These are phyloP conservation scores for Acronicta alni DNA, from an alignment of 2,888 invertebrate species.

Conservation along the genomic window DNA sequence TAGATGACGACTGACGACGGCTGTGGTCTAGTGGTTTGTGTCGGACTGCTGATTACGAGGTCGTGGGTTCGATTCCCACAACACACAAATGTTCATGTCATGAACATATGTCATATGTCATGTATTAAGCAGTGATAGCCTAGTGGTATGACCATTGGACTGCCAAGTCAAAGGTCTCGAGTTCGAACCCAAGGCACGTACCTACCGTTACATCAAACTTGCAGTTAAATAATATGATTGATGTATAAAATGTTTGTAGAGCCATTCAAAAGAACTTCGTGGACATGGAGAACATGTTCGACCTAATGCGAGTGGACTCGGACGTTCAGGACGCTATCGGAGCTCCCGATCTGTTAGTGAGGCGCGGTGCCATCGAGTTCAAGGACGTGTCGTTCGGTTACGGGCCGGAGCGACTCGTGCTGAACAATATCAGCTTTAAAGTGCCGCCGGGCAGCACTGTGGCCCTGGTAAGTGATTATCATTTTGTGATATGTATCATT, in stretches of 20 bases:
- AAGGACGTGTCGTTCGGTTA: slow-evolving; percentile 97
- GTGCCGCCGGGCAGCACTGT: slow-evolving; percentile 96
- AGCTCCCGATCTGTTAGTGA: slow-evolving; percentile 92
- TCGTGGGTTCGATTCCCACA: no score
- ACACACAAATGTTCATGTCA: no score
- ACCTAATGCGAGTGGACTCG: slow-evolving; percentile 95
- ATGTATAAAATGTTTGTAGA: slow-evolving; percentile 79
- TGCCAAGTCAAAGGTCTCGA: no score
- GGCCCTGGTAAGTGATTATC: slow-evolving; percentile 90
- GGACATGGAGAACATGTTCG: slow-evolving; percentile 99
- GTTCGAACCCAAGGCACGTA: no score
- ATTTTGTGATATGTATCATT: neutral
- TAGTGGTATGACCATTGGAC: no score
- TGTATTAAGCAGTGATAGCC: no score
- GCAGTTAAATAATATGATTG: neutral
- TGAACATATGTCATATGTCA: no score
- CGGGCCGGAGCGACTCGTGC: slow-evolving; percentile 92
- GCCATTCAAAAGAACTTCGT: slow-evolving; percentile 99
- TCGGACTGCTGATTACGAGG: no score
- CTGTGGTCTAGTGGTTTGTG: no score
- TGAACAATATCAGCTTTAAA: slow-evolving; percentile 93
- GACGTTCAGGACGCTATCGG: slow-evolving; percentile 96
- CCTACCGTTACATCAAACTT: no score
- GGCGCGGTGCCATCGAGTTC: slow-evolving; percentile 95
- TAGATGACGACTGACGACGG: no score